Evolutionary conservation across 2,888 invertebrate species (phyloP), one percentile per base, ranked within the genome.

Genomic region (Drosophila austrosaltans): DNA sequence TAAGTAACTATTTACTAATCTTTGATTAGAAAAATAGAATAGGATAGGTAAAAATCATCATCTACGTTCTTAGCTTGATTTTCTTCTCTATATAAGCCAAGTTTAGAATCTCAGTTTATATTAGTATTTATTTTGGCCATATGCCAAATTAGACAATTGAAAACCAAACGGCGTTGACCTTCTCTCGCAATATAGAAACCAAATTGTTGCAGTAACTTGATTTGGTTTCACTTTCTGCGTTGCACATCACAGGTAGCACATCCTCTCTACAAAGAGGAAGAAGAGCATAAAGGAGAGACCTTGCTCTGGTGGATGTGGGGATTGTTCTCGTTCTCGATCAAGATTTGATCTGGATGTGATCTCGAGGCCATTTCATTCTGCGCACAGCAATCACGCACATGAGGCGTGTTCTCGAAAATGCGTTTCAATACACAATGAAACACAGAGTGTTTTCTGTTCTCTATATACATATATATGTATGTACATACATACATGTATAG

Each of bases 321-420:
- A 48, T 48, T 12, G 44, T 25, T 25, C 48, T 48, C 48, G 48
- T 25, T 48, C 25, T 48, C 25, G 48, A 10, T 48, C 48, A 48
- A 25, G 48, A 48, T 48, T 48, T 48, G 48, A 48, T 48, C 48
- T 48, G 48, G 48, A 48, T 48, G 48, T n/a, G 39, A 57, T 39
- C 39, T 57, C 39, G 57, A 39, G 57, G 39, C 36, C 57, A 39
- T 57, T 57, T 57, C 7, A 22, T 22, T 39, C 22, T 57, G 36
- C 12, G 57, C 16, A 32, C 32, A 16, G 16, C 54, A 60, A 44
- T 61, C 69, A 69, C 64, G 64, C 65, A 48, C 28, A 16, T 16
- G 20, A 48, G 32, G 65, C 69, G 65, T 69, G 69, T 61, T 69
- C 28, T 68, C 22, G 30, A 48, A 65, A 65, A 53, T 65, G 53